Evolutionary conservation across 1,140 invertebrate genomes (phyloP).

Genomic region (Brachionus paranguensis): DNA sequence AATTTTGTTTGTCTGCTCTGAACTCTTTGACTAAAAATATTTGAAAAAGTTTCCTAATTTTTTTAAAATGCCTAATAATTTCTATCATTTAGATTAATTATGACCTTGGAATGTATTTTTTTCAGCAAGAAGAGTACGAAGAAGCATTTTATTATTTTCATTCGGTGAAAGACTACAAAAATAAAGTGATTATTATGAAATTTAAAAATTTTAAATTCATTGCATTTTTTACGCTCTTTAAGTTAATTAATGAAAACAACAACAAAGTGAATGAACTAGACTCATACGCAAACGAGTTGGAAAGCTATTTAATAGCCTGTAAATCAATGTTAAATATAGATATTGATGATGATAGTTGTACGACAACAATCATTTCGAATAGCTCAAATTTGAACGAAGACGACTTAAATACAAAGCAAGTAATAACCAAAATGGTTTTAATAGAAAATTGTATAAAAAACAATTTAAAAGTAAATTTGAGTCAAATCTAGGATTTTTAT

Average conservation of each 20-base stretch:
- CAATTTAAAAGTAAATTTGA: not conserved
- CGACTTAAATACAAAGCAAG: not conserved
- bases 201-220: too few relatives aligned
- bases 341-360: not conserved
- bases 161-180: conserved; percentile 18
- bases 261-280: conserved; percentile 1
- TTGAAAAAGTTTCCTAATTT: not conserved
- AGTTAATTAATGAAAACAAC: not conserved
- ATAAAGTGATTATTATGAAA: not conserved
- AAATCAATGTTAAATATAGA: conserved; percentile 37
- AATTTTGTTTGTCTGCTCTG: not conserved
- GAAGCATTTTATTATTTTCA: conserved; percentile 26
- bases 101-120: conserved; percentile 33
- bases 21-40: not conserved
- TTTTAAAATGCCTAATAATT: not conserved
- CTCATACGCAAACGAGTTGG: conserved; percentile 34
- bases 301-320: conserved; percentile 35
- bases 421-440: not conserved
- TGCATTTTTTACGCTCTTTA: not conserved
- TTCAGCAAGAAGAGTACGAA: conserved; percentile 39
- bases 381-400: not conserved
- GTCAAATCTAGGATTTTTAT: not conserved
- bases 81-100: conserved; percentile 3
- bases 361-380: not conserved
- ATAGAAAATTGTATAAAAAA: conserved; percentile 10